A percentile compares a stretch with the other conserved stretches of the same genome.
Conservation (phyloP, 92 coral and sea anemone genomes). For the Phymanthus crucifer region DNA sequence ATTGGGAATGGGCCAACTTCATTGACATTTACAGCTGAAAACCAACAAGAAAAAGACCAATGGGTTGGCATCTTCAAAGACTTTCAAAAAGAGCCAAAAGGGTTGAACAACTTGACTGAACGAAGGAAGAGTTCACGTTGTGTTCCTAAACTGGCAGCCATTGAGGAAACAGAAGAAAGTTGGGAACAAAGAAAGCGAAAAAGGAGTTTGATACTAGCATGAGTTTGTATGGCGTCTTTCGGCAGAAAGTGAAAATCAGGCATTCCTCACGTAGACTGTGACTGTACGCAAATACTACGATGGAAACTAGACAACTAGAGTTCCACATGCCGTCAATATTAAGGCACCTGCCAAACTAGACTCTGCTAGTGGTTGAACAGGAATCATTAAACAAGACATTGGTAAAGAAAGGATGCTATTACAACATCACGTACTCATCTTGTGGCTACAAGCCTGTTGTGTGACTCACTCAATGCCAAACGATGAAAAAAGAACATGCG, state of each 20-base stretch:
- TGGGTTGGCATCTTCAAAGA: constrained; percentile 65
- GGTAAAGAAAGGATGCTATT: background rate
- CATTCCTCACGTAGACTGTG: background rate
- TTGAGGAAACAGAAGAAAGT: constrained; percentile 63
- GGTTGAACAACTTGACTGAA: constrained; percentile 17
- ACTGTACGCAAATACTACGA: background rate
- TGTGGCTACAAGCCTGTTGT: background rate
- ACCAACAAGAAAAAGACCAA: constrained; percentile 57
- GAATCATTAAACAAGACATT: background rate
- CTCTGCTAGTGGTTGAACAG: background rate
- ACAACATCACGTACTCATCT: background rate
- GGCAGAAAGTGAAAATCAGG: background rate
- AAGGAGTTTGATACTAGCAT: constrained; percentile 54
- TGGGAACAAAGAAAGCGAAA: constrained; percentile 45
- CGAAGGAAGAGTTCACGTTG: constrained; percentile 33
- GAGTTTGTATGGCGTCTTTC: constrained; percentile 8
- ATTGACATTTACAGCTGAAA: constrained; percentile 61
- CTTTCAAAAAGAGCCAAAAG: constrained; percentile 29
- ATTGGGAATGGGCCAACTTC: constrained; percentile 65
- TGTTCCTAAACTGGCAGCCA: constrained; percentile 50
- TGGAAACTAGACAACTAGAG: background rate
- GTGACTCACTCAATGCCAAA: background rate
- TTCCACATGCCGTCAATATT: background rate
- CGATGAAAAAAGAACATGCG: background rate
- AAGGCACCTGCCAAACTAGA: background rate